Percentiles rank a stretch among this genome's conserved stretches.
phyloP scores from a whole-genome alignment of 2,797 vertebrate species.

The Vultur gryphus region DNA sequence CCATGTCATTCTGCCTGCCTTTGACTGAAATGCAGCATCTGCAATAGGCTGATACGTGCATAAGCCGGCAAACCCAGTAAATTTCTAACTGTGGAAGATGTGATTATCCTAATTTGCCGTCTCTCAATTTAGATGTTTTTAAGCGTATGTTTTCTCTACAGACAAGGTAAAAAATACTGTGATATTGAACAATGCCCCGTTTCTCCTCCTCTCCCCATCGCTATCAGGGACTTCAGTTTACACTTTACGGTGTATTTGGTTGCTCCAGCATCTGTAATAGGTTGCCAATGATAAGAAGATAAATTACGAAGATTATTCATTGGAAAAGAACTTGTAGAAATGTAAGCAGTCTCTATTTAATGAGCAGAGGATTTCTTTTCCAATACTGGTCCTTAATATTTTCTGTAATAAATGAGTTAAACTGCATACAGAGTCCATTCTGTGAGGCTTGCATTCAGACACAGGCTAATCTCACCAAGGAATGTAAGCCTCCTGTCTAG shows the following conservation, averaged over 20 bases:
- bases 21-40: not conserved
- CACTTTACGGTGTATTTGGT: not conserved
- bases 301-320: not conserved
- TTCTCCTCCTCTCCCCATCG: not conserved
- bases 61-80: not conserved
- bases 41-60: not conserved
- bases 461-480: not conserved
- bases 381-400: not conserved
- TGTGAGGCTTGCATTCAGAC: not conserved
- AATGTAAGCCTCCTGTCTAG: not conserved
- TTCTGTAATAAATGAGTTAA: not conserved
- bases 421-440: not conserved
- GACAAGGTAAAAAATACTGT: not conserved
- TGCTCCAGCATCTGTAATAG: not conserved
- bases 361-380: not conserved
- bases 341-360: not conserved
- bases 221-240: not conserved
- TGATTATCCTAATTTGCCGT: not conserved
- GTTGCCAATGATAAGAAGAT: not conserved
- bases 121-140: not conserved
- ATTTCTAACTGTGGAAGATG: not conserved
- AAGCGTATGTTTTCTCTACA: not conserved
- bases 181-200: rapidly evolving
- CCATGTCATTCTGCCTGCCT: not conserved
- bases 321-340: not conserved